phyloP scores from a whole-genome alignment of 2,113 vertebrate species.

The Antechinus flavipes region DNA sequence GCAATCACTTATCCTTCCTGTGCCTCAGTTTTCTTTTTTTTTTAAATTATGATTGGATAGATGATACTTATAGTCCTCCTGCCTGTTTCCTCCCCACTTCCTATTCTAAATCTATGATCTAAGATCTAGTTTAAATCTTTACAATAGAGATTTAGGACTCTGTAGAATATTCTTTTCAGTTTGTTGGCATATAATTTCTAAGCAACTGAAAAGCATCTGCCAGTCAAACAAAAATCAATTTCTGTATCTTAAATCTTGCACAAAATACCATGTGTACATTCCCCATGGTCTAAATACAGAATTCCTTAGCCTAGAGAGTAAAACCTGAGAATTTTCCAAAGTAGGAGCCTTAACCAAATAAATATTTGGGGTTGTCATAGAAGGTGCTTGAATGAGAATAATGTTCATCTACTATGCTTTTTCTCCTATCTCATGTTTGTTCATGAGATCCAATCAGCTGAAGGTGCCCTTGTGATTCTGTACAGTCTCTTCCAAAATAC shows the following conservation, averaged over 20 bases:
- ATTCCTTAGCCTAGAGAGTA: background rate
- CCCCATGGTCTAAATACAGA: background rate
- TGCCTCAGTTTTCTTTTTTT: slow-evolving; percentile 8
- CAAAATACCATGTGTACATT: background rate
- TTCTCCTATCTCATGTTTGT: background rate
- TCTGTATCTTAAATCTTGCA: background rate
- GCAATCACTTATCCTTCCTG: background rate
- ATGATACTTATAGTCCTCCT: background rate
- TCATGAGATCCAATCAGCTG: slow-evolving; percentile 12
- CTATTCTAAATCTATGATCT: background rate
- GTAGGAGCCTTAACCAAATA: background rate
- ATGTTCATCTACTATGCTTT: background rate
- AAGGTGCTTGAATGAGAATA: slow-evolving; percentile 21
- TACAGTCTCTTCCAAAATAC: slow-evolving; percentile 46
- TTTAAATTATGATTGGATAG: slow-evolving; percentile 17
- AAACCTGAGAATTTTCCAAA: background rate
- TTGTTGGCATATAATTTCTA: background rate
- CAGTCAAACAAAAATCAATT: background rate
- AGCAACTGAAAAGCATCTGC: background rate
- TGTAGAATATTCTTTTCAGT: background rate
- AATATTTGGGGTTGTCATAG: background rate
- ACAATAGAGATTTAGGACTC: background rate
- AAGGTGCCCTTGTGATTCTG: slow-evolving; percentile 80
- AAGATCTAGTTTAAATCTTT: background rate
- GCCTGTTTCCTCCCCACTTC: background rate